These are phyloP conservation scores for Orthosia gothica DNA, from an alignment of 2,888 invertebrate genomes.

Conservation along the genomic window DNA sequence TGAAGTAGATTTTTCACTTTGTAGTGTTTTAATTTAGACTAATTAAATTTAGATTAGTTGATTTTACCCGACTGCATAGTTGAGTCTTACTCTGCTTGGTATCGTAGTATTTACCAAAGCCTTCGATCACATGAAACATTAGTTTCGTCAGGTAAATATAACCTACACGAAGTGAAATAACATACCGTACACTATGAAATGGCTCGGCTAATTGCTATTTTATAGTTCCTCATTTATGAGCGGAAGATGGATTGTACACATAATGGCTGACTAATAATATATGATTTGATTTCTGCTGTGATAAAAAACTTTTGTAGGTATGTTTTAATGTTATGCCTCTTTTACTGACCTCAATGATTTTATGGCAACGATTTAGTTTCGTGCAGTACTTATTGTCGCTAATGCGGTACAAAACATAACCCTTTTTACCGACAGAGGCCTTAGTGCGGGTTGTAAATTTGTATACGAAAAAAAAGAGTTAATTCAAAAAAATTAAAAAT, in stretches of 20 bases:
- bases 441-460: not conserved
- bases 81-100: no score
- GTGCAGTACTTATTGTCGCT: not conserved
- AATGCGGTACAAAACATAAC: not conserved
- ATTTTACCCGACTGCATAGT: not conserved
- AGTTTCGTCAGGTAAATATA: conserved; percentile 58
- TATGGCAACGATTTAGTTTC: conserved; percentile 24
- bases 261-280: conserved; percentile 58
- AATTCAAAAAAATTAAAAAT: no score
- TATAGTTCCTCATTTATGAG: conserved; percentile 76
- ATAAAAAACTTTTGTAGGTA: conserved; percentile 27
- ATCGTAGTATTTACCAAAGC: not conserved
- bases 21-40: no score
- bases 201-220: conserved; percentile 75
- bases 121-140: conserved; percentile 36
- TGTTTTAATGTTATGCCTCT: conserved; percentile 35
- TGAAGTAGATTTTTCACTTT: no score
- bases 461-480: no score
- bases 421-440: not conserved
- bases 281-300: conserved; percentile 54
- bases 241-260: conserved; percentile 71
- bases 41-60: no score
- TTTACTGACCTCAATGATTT: conserved; percentile 49
- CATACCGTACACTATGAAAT: conserved; percentile 71
- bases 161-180: conserved; percentile 59